phyloP scores from a whole-genome alignment of 2,888 invertebrate species.

The Carpatolechia fugitivella region DNA sequence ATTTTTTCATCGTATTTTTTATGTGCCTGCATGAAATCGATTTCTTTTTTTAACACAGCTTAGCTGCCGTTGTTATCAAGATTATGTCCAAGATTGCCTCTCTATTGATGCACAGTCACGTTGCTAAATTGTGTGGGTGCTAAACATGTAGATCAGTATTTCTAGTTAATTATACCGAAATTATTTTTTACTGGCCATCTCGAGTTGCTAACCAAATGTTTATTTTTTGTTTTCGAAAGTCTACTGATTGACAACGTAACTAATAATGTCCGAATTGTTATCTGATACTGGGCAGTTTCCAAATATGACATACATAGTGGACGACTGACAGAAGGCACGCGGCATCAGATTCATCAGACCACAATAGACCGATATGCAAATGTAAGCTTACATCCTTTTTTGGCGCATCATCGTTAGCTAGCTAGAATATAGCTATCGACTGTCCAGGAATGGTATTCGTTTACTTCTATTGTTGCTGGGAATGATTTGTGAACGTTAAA shows the following conservation, averaged over 20 bases:
- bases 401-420: conserved; percentile 47
- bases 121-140: conserved; percentile 59
- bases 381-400: conserved; percentile 48
- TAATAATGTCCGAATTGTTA: conserved; percentile 61
- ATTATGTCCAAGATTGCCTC: conserved; percentile 72
- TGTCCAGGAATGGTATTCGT: conserved; percentile 48
- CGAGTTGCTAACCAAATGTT: conserved; percentile 10
- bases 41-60: conserved; percentile 67
- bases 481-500: conserved; percentile 9
- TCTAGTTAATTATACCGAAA: conserved; percentile 65
- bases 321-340: conserved; percentile 56
- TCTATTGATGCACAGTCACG: conserved; percentile 67
- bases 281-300: conserved; percentile 63
- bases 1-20: conserved; percentile 56
- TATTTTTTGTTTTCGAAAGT: conserved; percentile 51
- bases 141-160: conserved; percentile 60
- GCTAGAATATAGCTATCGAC: conserved; percentile 53
- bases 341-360: conserved; percentile 37
- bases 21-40: conserved; percentile 58
- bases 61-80: conserved; percentile 70
- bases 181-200: conserved; percentile 40
- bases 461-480: conserved; percentile 54
- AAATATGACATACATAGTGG: conserved; percentile 47
- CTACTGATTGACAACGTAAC: conserved; percentile 59
- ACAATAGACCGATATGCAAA: conserved; percentile 37